phyloP scores from a whole-genome alignment of 2,888 invertebrate species.

The Gymnocheta viridis region DNA sequence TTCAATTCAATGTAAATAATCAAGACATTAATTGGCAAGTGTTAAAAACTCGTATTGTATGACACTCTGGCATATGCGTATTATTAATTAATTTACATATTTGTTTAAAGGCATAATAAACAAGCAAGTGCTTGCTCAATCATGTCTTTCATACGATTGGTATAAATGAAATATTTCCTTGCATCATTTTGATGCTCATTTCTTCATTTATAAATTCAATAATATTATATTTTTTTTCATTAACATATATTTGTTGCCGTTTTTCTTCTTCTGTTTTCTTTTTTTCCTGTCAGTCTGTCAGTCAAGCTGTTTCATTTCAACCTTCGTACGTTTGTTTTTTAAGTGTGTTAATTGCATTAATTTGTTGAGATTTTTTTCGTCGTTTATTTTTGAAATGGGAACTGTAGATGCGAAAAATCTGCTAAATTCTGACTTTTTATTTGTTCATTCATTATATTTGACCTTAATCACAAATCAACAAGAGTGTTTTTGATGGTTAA shows the following conservation, averaged over 20 bases:
- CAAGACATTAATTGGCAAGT: slow-evolving; percentile 55
- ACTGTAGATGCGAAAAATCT: neutral
- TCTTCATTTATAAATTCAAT: slow-evolving; percentile 4
- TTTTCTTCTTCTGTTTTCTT: neutral
- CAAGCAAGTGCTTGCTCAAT: neutral
- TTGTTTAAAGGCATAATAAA: neutral
- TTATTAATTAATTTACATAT: slow-evolving; percentile 58
- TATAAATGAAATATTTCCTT: neutral
- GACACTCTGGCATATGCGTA: slow-evolving; percentile 43
- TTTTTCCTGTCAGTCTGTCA: slow-evolving; percentile 13
- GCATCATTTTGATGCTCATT: slow-evolving; percentile 35
- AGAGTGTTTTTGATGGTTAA: slow-evolving; percentile 22
- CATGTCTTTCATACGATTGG: neutral
- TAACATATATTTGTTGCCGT: neutral
- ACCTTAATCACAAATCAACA: slow-evolving; percentile 34
- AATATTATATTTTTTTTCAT: slow-evolving; percentile 5
- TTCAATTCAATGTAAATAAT: slow-evolving; percentile 24
- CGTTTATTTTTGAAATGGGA: neutral
- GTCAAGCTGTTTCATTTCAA: slow-evolving; percentile 25
- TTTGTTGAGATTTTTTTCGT: slow-evolving; percentile 41
- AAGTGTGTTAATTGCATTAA: slow-evolving; percentile 49
- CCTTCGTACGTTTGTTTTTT: slow-evolving; percentile 15
- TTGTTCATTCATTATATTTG: slow-evolving; percentile 1
- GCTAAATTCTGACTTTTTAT: slow-evolving; percentile 3
- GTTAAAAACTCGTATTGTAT: slow-evolving; percentile 14